Evolutionary conservation across 2,113 vertebrate species (phyloP), one percentile per base, ranked within the genome.

Genomic region (Polyodon spathula): DNA sequence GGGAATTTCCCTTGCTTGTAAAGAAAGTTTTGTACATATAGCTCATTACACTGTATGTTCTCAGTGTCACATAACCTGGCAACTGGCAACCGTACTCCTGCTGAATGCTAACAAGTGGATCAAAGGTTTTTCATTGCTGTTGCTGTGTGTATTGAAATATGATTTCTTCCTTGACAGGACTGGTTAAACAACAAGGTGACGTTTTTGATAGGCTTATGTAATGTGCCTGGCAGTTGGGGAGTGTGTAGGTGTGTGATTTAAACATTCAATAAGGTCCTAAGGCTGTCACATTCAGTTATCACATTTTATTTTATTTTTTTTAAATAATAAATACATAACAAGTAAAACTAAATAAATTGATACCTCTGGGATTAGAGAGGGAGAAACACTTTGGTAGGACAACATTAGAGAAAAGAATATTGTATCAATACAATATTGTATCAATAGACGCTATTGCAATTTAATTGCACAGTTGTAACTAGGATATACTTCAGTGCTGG

Each of bases 31-130:
- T 11, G 48, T 6, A 39, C 58, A 59, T 12, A 50, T 48, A n/a
- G 48, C 48, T 10, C 48, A 27, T 27, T 27, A 27, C 3, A 12
- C 48, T 38, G 16, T 59, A n/a, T 12, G 27, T 14, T 59, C 41
- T 44, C 12, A 4, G 11, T 17, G 61, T 62, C 55, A 62, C 42
- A 44, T 62, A 62, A 63, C 40, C 9, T 8, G 4, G 37, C 10
- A 27, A 48, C 53, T 48, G 41, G 61, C 40, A 63, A 54, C 8
- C 9, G 14, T 2, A 27, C 27, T 15, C 46, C 10, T 38, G 42
- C 38, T 54, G 61, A 55, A 56, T 41, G 12, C 61, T 39, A 39
- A 44, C 61, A 37, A 40, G 52, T 50, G 14, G 37, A 62, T 62
- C 60, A 62, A 54, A 54, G 50, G 51, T 39, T 53, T 38, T 9